These are phyloP conservation scores for Agonopterix subpropinquella DNA, from an alignment of 2,888 invertebrate species.

Conservation along the genomic window DNA sequence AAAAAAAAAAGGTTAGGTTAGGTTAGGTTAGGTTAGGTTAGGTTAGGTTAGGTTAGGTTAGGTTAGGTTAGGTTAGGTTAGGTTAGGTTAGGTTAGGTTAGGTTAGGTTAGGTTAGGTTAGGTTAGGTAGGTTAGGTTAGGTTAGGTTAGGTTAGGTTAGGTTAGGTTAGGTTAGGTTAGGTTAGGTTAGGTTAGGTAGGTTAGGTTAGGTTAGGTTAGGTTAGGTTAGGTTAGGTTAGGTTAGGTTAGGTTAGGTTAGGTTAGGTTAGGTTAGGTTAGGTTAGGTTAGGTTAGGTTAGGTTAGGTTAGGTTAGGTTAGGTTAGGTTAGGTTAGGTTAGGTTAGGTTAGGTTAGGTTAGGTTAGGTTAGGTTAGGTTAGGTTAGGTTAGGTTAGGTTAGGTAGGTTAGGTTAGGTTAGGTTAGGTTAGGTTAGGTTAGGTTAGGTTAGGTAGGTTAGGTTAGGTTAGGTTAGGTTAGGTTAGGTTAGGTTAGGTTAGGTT, in stretches of 20 bases:
- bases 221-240: background rate
- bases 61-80: slow-evolving; percentile 9
- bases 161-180: slow-evolving; percentile 10
- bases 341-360: slow-evolving; percentile 17
- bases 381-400: slow-evolving; percentile 8
- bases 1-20: slow-evolving; percentile 12
- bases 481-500: slow-evolving; percentile 7
- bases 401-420: no score
- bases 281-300: slow-evolving; percentile 19
- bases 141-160: slow-evolving; percentile 10
- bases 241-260: slow-evolving; percentile 1
- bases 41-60: slow-evolving; percentile 13
- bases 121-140: no score
- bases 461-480: slow-evolving; percentile 7
- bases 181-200: slow-evolving; percentile 8
- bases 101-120: slow-evolving; percentile 11
- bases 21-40: slow-evolving; percentile 16
- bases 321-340: slow-evolving; percentile 12
- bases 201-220: background rate
- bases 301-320: slow-evolving; percentile 14
- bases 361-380: slow-evolving; percentile 18
- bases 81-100: slow-evolving; percentile 12
- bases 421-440: slow-evolving; percentile 10
- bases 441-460: no score
- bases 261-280: slow-evolving; percentile 9